These are phyloP conservation scores for Oncopodura yosiiana DNA, from an alignment of 1,140 invertebrate genomes.

Conservation along the genomic window DNA sequence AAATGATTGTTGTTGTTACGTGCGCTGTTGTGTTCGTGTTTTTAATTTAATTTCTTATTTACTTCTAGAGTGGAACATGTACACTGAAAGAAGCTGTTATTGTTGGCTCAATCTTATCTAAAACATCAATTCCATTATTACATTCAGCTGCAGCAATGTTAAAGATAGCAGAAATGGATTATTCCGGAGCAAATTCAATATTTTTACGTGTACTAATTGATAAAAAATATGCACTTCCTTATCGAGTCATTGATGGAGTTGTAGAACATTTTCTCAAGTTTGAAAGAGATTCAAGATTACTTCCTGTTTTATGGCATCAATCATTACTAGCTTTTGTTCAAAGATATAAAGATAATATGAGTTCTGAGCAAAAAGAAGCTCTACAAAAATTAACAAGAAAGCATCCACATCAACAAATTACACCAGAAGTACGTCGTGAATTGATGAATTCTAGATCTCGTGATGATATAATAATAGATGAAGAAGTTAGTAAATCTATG, in stretches of 20 bases:
- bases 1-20: not conserved
- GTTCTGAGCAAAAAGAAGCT: constrained; percentile 79
- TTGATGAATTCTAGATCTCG: constrained; percentile 69
- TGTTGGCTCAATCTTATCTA: constrained; percentile 78
- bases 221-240: constrained; percentile 96
- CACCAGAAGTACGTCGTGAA: constrained; percentile 74
- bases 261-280: constrained; percentile 94
- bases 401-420: constrained; percentile 72
- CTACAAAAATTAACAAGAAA: constrained; percentile 64
- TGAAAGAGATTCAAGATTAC: constrained; percentile 62
- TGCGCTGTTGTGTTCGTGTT: constrained; percentile 7
- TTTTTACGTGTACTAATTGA: constrained; percentile 90
- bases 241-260: constrained; percentile 87
- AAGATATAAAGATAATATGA: constrained; percentile 89
- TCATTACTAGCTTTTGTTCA: constrained; percentile 86
- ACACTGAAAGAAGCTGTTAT: constrained; percentile 92
- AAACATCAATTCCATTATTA: constrained; percentile 89
- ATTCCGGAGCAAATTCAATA: constrained; percentile 93
- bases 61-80: constrained; percentile 70
- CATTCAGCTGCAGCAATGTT: constrained; percentile 90
- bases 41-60: constrained; percentile 8
- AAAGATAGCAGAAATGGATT: constrained; percentile 96
- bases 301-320: constrained; percentile 97
- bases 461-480: constrained; percentile 44
- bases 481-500: no score